Base-by-base conservation (phyloP, 2,113 vertebrate genomes). In the Thymallus thymallus region DNA sequence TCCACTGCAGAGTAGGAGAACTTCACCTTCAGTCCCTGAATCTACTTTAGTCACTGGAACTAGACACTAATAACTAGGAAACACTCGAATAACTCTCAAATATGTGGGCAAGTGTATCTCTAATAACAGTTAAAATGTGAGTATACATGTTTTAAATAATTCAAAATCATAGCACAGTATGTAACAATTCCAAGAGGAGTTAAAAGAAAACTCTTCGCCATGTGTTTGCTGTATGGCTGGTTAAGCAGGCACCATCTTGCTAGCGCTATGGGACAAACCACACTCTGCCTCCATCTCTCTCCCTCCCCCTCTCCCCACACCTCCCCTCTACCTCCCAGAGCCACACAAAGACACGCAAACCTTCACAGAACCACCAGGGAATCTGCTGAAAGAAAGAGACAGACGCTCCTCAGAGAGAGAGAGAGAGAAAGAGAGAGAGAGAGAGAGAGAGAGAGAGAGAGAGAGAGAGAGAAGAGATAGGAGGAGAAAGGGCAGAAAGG, bases 311-410 rank as follows among this genome's bases (percentile, higher is more conserved):
- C 65, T 29, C 46, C 56, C 56, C 32, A 18, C 62, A 70, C 60
- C 26, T 22, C 74, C 79, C 71, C 75, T 3, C 26, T 78, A 41
- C 35, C 35, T 41, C 35, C 35, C 35, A 10, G 35, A 81, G 81
- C 84, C 29, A 60, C 51, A 71, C 86, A 88, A 85, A 86, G 79
- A 83, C 76, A 85, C 35, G 2, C 82, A 83, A 77, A 80, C 20
- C 58, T 18, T 51, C 48, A 51, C 48, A 24, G 79, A 83, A 80
- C 71, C 88, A 85, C 78, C 74, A 82, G 86, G 83, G 88, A 87
- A 79, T 13, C 65, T 1, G 29, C 79, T 79, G 77, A 83, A 82
- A 91, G 86, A 89, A 88, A 91, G 87, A 86, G 81, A 74, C 85
- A 85, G 86, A 83, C 71, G 65, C 69, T 85, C 67, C 83, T 82